Conservation (phyloP, 2,888 invertebrate species). For the Ceramica pisi region DNA sequence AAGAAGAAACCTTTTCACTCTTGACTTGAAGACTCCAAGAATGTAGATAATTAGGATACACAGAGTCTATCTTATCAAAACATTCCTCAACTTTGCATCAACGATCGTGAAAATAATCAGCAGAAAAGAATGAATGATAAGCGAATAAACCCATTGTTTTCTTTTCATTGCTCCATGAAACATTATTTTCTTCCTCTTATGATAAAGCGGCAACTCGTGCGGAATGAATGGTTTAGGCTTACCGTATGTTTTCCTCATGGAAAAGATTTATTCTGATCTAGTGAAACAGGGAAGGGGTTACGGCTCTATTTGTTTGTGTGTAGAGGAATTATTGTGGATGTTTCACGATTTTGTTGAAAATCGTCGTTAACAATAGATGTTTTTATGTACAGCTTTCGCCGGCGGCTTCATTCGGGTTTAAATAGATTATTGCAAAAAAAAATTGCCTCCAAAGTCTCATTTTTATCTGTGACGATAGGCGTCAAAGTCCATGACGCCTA, state of each 20-base stretch:
- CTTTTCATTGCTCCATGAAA: constrained; percentile 30
- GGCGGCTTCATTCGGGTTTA: too few relatives aligned
- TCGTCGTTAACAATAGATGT: too few relatives aligned
- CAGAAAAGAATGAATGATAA: constrained; percentile 21
- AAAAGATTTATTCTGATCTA: constrained; percentile 20
- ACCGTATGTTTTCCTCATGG: constrained; percentile 30
- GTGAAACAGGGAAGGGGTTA: neutral
- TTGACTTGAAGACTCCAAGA: too few relatives aligned
- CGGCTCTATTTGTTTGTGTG: neutral
- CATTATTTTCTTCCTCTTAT: constrained; percentile 19
- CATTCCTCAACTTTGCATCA: neutral
- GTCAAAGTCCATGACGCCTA: too few relatives aligned
- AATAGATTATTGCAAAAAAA: too few relatives aligned
- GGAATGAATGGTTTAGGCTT: constrained; percentile 31
- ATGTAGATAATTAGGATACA: too few relatives aligned
- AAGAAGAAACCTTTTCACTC: too few relatives aligned
- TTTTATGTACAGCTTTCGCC: too few relatives aligned
- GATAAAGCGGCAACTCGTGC: constrained; percentile 45
- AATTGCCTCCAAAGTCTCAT: too few relatives aligned
- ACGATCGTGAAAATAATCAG: neutral
- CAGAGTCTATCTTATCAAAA: constrained; percentile 14
- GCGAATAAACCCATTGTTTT: constrained; percentile 40
- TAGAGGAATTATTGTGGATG: neutral
- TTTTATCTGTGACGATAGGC: too few relatives aligned
- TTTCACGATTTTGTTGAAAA: neutral